A percentile compares a stretch with the other conserved stretches of the same genome.
Evolutionary conservation across 2,797 vertebrate genomes (phyloP).

Genomic region (Gephyroberyx darwinii): DNA sequence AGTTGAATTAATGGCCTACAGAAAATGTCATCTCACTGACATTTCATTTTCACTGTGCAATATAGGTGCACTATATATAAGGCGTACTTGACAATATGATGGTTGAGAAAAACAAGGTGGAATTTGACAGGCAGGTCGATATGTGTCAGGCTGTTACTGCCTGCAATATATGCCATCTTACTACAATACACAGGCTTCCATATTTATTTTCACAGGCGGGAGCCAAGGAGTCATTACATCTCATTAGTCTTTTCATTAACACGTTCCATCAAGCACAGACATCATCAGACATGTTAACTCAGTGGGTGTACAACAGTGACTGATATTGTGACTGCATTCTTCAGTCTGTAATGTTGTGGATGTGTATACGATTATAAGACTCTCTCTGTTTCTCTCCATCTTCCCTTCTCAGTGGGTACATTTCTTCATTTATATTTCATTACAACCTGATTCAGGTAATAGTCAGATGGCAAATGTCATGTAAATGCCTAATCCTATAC

Average conservation of each 20-base stretch:
- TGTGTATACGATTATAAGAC: conserved; percentile 15
- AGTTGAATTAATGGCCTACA: too few species aligned
- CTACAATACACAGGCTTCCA: conserved; percentile 78
- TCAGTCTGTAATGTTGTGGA: conserved; percentile 8
- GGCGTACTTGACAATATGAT: background rate
- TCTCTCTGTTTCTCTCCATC: background rate
- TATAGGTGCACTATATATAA: background rate
- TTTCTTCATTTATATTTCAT: conserved; percentile 13
- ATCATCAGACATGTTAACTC: conserved; percentile 68
- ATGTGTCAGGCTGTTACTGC: conserved; percentile 39
- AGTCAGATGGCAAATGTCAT: conserved; percentile 43
- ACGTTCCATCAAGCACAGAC: conserved; percentile 73
- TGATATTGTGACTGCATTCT: conserved; percentile 30
- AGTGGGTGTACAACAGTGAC: conserved; percentile 38
- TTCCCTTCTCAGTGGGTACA: background rate
- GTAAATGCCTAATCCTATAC: conserved; percentile 7
- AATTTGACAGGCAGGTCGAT: conserved; percentile 55
- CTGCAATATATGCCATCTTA: conserved; percentile 71
- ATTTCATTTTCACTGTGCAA: background rate
- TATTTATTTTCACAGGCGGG: conserved; percentile 85
- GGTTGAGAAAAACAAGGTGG: background rate
- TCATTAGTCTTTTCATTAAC: conserved; percentile 85
- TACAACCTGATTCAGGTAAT: conserved; percentile 19
- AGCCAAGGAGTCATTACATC: conserved; percentile 85
- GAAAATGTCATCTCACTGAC: background rate